phyloP scores from a whole-genome alignment of 2,888 invertebrate genomes.

The Harmothoe impar region DNA sequence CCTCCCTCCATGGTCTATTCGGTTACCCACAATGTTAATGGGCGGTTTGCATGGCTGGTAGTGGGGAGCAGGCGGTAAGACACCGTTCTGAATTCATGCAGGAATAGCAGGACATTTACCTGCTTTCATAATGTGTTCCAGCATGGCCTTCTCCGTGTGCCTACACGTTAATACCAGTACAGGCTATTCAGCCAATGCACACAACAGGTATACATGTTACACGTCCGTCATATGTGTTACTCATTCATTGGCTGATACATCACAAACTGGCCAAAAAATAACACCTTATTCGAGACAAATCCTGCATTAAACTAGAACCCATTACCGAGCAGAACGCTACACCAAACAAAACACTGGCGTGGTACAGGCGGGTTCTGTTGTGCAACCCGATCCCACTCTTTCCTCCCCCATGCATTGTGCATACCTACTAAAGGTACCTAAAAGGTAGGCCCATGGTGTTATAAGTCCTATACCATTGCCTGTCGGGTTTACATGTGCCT shows the following conservation, averaged over 20 bases:
- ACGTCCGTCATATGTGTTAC: not conserved
- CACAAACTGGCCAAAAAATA: not conserved
- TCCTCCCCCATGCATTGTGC: not conserved
- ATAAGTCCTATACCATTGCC: not conserved
- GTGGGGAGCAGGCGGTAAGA: not conserved
- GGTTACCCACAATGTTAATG: constrained; percentile 31
- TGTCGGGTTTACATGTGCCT: not conserved
- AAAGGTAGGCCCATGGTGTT: not conserved
- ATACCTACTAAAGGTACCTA: not conserved
- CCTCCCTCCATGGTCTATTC: not conserved
- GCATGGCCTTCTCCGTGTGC: not conserved
- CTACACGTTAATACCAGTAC: no score
- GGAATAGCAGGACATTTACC: not conserved
- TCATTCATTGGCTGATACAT: not conserved
- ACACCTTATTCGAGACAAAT: not conserved
- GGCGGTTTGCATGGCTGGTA: not conserved
- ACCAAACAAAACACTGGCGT: not conserved
- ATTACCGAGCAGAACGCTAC: not conserved
- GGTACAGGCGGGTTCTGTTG: not conserved
- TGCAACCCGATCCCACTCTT: not conserved
- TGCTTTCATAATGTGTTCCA: not conserved
- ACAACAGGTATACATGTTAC: no score
- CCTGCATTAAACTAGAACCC: not conserved
- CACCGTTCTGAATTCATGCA: not conserved
- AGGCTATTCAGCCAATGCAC: no score